Evolutionary conservation across 2,113 vertebrate genomes (phyloP).

Genomic region (Cnemophilus loriae): DNA sequence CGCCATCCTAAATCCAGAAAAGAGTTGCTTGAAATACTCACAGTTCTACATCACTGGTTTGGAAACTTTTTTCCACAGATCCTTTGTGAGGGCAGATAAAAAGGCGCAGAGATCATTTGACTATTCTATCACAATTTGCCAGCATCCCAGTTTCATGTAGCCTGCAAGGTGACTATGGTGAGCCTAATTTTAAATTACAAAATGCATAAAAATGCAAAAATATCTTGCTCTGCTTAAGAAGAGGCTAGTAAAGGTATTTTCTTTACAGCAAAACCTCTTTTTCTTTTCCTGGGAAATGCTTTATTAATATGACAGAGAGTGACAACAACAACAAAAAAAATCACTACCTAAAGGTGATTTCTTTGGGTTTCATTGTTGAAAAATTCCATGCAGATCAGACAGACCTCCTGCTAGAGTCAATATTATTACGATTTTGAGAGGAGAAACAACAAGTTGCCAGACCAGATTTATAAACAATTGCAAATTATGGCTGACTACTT

Average conservation of each 20-base stretch:
- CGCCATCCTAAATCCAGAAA: background rate
- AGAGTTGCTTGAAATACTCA: background rate
- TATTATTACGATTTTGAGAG: background rate
- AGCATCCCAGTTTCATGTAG: background rate
- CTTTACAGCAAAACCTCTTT: background rate
- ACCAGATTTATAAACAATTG: background rate
- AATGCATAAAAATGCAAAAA: background rate
- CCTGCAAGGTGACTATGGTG: background rate
- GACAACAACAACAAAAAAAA: background rate
- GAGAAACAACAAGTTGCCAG: background rate
- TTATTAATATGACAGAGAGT: background rate
- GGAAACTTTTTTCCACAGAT: background rate
- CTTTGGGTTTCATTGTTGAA: background rate
- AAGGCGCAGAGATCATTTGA: background rate
- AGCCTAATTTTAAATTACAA: background rate
- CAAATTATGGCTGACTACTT: background rate
- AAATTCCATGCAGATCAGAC: background rate
- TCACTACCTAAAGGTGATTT: fast-evolving
- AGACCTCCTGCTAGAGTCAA: background rate
- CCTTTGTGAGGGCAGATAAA: background rate
- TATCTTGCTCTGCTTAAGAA: background rate
- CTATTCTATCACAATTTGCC: background rate
- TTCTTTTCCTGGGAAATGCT: background rate
- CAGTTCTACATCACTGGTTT: background rate
- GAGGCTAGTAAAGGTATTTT: background rate